These are phyloP conservation scores for Hypomecis punctinalis DNA, from an alignment of 2,888 invertebrate genomes.

Conservation along the genomic window DNA sequence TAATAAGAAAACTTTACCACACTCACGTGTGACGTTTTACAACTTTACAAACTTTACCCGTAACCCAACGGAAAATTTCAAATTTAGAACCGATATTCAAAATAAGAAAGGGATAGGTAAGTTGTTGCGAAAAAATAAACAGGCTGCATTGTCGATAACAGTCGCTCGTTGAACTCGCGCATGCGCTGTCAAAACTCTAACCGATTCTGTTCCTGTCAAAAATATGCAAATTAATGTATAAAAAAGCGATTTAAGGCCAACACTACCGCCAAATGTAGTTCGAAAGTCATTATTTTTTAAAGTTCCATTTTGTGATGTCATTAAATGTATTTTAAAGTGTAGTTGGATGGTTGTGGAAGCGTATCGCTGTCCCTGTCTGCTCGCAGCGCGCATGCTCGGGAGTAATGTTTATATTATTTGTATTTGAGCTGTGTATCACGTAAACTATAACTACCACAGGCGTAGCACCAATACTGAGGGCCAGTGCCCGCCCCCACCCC, in stretches of 20 bases:
- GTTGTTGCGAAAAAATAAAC: slow-evolving; percentile 78
- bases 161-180: slow-evolving; percentile 58
- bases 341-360: slow-evolving; percentile 24
- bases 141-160: slow-evolving; percentile 84
- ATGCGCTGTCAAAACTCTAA: slow-evolving; percentile 62
- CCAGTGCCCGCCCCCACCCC: slow-evolving; percentile 80
- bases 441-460: slow-evolving; percentile 86
- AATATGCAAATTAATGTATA: slow-evolving; percentile 84
- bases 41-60: background rate
- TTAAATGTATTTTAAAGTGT: slow-evolving; percentile 43
- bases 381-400: slow-evolving; percentile 78
- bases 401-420: slow-evolving; percentile 86
- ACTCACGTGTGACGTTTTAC: background rate
- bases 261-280: slow-evolving; percentile 65
- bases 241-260: slow-evolving; percentile 71
- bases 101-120: slow-evolving; percentile 47
- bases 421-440: slow-evolving; percentile 86
- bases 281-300: slow-evolving; percentile 47
- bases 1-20: background rate
- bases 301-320: slow-evolving; percentile 44
- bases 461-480: slow-evolving; percentile 84
- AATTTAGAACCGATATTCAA: slow-evolving; percentile 1
- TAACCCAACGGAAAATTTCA: background rate
- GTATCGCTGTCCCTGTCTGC: slow-evolving; percentile 72
- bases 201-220: slow-evolving; percentile 72